Evolutionary conservation across 2,888 invertebrate genomes (phyloP).

Genomic region (Diplazon laetatorius): DNA sequence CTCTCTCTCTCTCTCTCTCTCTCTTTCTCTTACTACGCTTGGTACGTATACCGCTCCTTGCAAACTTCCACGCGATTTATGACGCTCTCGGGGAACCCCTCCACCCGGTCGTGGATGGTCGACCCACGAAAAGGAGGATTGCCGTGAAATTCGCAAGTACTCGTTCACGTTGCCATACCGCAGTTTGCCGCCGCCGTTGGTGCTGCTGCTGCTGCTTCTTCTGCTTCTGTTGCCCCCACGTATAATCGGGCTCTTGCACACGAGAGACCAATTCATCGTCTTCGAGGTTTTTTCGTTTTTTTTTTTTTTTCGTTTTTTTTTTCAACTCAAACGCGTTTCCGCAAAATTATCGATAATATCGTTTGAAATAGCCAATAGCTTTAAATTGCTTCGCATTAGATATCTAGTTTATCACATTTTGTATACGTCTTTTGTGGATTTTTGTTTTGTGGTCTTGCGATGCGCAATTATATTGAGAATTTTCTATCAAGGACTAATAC

Average conservation of each 20-base stretch:
- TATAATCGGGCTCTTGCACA: conserved; percentile 43
- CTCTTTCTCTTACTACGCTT: conserved; percentile 50
- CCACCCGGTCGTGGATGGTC: conserved; percentile 41
- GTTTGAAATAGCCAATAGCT: conserved; percentile 8
- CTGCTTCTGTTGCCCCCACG: conserved; percentile 13
- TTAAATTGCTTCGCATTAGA: conserved; percentile 2
- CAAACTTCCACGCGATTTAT: conserved; percentile 72
- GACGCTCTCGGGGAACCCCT: conserved; percentile 69
- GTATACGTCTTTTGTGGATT: too few species aligned
- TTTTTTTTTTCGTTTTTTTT: too few species aligned
- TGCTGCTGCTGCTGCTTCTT: conserved; percentile 8
- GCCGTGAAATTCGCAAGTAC: conserved; percentile 67
- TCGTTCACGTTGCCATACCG: conserved; percentile 31
- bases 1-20: conserved; percentile 45
- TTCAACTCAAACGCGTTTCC: conserved; percentile 31
- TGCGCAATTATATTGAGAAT: too few species aligned
- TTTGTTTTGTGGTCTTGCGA: too few species aligned
- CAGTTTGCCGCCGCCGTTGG: too few species aligned
- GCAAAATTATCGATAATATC: conserved; percentile 23
- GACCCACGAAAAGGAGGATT: conserved; percentile 64
- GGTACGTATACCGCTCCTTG: conserved; percentile 56
- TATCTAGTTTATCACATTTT: too few species aligned
- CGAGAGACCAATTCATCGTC: conserved; percentile 57
- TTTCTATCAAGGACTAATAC: too few species aligned
- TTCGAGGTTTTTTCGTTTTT: conserved; percentile 34